Conservation (phyloP, 2,888 invertebrate genomes). For the Monopis laevigella region DNA sequence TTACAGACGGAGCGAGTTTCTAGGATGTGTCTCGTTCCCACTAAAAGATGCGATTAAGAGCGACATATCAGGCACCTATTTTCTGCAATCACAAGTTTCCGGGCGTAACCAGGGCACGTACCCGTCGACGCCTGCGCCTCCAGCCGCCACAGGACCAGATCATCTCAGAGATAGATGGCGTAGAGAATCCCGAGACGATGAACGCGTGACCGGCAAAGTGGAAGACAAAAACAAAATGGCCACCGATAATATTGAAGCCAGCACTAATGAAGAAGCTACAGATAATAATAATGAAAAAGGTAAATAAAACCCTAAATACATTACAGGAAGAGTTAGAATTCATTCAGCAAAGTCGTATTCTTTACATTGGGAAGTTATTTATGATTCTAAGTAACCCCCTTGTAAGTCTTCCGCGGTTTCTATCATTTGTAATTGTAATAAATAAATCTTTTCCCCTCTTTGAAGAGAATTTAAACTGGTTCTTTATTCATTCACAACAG, state of each 20-base stretch:
- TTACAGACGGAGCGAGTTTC: conserved; percentile 88
- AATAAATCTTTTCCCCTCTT: too few species aligned
- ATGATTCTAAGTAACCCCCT: too few species aligned
- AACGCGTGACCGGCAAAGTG: conserved; percentile 30
- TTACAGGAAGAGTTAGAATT: too few species aligned
- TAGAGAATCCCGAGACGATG: conserved; percentile 21
- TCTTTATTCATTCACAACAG: too few species aligned
- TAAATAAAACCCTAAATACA: conserved; percentile 23
- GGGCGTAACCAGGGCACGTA: conserved; percentile 30
- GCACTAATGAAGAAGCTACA: conserved; percentile 52
- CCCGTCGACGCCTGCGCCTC: conserved; percentile 29
- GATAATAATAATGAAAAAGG: conserved; percentile 55
- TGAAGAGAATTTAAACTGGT: too few species aligned
- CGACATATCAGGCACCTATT: conserved; percentile 74
- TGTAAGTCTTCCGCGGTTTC: too few species aligned
- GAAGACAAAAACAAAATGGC: conserved; percentile 51
- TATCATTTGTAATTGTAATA: too few species aligned
- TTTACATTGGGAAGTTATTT: too few species aligned
- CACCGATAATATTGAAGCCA: conserved; percentile 57
- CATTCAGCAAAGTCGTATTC: too few species aligned
- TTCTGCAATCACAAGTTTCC: conserved; percentile 71
- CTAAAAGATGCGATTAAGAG: conserved; percentile 82
- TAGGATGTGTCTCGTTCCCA: conserved; percentile 94
- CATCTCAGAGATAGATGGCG: conserved; percentile 26
- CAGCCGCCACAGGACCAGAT: conserved; percentile 17